Evolutionary conservation across 1,140 invertebrate species (phyloP).

Genomic region (Pectinophora gossypiella): DNA sequence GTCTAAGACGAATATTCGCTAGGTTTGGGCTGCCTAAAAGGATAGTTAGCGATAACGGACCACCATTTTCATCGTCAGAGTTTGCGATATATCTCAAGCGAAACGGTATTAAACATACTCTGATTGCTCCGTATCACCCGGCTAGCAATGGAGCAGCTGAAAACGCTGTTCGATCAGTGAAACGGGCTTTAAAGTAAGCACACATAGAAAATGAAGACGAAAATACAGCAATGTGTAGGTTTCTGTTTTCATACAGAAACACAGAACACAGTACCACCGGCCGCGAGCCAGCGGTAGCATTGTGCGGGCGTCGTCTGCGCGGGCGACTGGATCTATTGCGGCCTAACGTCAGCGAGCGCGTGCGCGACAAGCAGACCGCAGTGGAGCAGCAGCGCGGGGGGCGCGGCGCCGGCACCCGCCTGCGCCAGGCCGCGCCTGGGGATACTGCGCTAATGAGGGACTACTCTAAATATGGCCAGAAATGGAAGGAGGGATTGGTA

Average conservation of each 20-base stretch:
- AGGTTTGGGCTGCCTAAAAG: slow-evolving; percentile 36
- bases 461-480: not conserved
- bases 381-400: not conserved
- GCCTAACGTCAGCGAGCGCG: not conserved
- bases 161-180: slow-evolving; percentile 16
- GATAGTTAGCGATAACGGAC: slow-evolving; percentile 47
- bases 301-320: not conserved
- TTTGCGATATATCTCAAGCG: slow-evolving; percentile 10
- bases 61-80: slow-evolving; percentile 39
- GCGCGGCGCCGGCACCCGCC: not conserved
- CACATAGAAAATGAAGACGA: slow-evolving; percentile 8
- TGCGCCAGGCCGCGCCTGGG: not conserved
- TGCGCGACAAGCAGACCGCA: not conserved
- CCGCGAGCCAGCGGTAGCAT: slow-evolving; percentile 5
- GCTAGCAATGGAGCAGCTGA: slow-evolving; percentile 24
- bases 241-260: slow-evolving; percentile 19
- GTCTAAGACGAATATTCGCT: slow-evolving; percentile 28
- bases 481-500: not conserved
- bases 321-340: slow-evolving; percentile 2
- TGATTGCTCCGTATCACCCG: slow-evolving; percentile 15
- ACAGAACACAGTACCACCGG: slow-evolving; percentile 18
- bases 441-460: not conserved
- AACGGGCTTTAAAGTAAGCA: slow-evolving; percentile 19
- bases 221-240: slow-evolving; percentile 12
- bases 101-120: slow-evolving; percentile 17